Conservation (phyloP, 2,888 invertebrate genomes). For the Patella pellucida region DNA sequence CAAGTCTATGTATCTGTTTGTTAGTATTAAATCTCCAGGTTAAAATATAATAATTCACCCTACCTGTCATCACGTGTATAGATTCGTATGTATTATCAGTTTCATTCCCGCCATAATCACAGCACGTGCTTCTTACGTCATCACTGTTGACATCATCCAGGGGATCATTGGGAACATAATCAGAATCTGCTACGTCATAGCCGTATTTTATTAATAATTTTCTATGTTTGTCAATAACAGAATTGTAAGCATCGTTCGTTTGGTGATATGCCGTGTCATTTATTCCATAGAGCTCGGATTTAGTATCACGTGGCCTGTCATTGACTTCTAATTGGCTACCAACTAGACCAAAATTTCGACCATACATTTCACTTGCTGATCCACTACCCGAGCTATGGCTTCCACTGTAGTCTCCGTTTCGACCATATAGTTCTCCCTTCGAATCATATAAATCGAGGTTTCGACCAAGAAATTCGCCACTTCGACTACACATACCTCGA, state of each 20-base stretch:
- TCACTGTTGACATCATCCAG: not conserved
- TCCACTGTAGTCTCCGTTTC: not conserved
- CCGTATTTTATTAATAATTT: not conserved
- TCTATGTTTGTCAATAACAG: not conserved
- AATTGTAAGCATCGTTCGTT: not conserved
- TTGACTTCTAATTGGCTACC: not conserved
- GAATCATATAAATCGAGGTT: no score
- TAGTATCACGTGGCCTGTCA: not conserved
- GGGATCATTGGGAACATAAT: not conserved
- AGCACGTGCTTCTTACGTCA: not conserved
- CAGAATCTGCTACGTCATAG: not conserved
- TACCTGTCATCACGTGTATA: not conserved
- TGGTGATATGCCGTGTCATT: not conserved
- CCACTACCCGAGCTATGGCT: not conserved
- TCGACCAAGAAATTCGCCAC: not conserved
- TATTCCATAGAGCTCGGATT: not conserved
- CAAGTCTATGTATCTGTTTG: no score
- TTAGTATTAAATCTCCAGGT: no score
- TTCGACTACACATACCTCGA: not conserved
- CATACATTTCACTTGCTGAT: not conserved
- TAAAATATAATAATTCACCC: not conserved
- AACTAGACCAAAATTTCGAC: not conserved
- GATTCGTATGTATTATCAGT: conserved; percentile 6
- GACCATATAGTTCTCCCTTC: not conserved
- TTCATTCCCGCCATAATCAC: conserved; percentile 4